Evolutionary conservation across 92 coral and sea anemone species (phyloP).

Genomic region (Phymanthus crucifer): DNA sequence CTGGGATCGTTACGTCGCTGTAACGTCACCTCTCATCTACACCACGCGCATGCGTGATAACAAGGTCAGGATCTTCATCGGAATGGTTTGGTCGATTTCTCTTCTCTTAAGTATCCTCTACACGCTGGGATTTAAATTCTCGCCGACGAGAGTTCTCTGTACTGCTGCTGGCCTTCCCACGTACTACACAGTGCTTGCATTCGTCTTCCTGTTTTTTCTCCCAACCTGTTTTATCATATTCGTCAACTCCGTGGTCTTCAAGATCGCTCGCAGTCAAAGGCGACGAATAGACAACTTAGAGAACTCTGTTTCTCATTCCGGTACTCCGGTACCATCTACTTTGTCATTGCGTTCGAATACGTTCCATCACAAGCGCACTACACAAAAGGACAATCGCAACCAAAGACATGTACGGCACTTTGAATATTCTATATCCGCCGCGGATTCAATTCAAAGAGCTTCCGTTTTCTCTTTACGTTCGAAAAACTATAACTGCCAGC

Average conservation of each 20-base stretch:
- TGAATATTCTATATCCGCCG: too few relatives aligned
- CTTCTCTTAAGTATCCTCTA: constrained; percentile 16
- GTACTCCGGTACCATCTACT: too few relatives aligned
- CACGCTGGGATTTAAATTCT: constrained; percentile 16
- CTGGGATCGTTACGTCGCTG: constrained; percentile 75
- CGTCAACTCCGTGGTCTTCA: constrained; percentile 58
- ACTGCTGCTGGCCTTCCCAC: constrained; percentile 39
- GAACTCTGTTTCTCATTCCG: too few relatives aligned
- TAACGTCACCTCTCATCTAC: constrained; percentile 75
- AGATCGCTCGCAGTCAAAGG: constrained; percentile 46
- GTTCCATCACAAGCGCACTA: too few relatives aligned
- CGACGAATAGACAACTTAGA: too few relatives aligned
- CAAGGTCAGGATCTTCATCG: constrained; percentile 47
- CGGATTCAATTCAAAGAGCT: background rate
- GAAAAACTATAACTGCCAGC: too few relatives aligned
- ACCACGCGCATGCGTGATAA: constrained; percentile 50
- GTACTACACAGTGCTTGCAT: constrained; percentile 20
- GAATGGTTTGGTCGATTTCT: constrained; percentile 54
- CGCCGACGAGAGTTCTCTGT: constrained; percentile 34
- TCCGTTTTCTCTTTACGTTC: constrained; percentile 8
- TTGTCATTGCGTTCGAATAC: too few relatives aligned
- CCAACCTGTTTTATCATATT: constrained; percentile 63
- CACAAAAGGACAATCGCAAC: too few relatives aligned
- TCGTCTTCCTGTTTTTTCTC: constrained; percentile 24
- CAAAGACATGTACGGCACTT: constrained; percentile 37